These are phyloP conservation scores for Clitarchus hookeri DNA, from an alignment of 2,888 invertebrate species.

Conservation along the genomic window DNA sequence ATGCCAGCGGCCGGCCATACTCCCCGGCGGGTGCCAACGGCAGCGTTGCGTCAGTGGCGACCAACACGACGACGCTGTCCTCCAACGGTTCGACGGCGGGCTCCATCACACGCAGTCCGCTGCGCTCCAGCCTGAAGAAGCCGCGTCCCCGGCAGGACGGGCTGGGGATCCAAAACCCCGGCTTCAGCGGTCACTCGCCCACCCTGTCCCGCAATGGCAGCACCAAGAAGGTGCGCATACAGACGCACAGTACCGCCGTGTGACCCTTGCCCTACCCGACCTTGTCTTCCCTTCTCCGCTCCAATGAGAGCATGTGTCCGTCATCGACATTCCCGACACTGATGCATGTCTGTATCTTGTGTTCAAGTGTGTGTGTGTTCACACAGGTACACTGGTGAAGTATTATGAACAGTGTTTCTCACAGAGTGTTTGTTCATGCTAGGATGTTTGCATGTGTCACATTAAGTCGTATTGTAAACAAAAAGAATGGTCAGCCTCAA, in stretches of 20 bases:
- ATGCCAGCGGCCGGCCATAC: constrained; percentile 85
- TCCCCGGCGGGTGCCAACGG: constrained; percentile 60
- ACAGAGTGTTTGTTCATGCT: too few relatives aligned
- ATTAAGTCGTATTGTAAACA: too few relatives aligned
- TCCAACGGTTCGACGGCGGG: constrained; percentile 57
- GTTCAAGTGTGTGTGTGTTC: background rate
- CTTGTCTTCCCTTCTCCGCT: background rate
- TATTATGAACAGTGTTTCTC: background rate
- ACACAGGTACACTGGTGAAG: background rate
- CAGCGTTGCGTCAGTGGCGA: constrained; percentile 40
- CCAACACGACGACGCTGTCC: constrained; percentile 53
- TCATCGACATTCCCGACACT: background rate
- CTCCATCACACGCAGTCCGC: constrained; percentile 63
- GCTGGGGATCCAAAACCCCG: constrained; percentile 85
- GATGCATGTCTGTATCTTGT: background rate
- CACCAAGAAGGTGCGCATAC: constrained; percentile 88
- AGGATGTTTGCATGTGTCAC: too few relatives aligned
- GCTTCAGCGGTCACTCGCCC: constrained; percentile 82
- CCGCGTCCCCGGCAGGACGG: constrained; percentile 65
- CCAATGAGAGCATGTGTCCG: background rate
- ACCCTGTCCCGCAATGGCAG: constrained; percentile 83
- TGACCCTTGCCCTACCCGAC: constrained; percentile 50
- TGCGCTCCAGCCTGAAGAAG: constrained; percentile 83
- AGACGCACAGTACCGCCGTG: constrained; percentile 90
- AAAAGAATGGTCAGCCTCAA: too few relatives aligned